Conservation (phyloP, 2,888 invertebrate species). For the Conomelus anceps region DNA sequence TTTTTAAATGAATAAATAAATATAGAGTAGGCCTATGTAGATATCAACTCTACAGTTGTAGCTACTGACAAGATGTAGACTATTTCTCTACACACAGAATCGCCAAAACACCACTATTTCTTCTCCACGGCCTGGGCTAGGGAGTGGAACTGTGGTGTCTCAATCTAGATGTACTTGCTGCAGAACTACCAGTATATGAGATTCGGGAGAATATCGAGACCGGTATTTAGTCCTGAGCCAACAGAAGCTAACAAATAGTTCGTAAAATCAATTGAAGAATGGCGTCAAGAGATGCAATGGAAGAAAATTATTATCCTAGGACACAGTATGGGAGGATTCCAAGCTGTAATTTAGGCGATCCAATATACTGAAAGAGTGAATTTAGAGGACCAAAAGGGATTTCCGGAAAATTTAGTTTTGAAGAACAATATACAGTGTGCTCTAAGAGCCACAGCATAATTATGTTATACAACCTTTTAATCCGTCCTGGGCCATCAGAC, state of each 20-base stretch:
- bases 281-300: conserved; percentile 84
- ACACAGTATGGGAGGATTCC: conserved; percentile 90
- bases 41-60: conserved; percentile 60
- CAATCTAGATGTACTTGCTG: conserved; percentile 77
- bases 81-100: conserved; percentile 56
- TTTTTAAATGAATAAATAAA: too few relatives aligned
- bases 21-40: too few relatives aligned
- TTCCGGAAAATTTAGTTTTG: too few relatives aligned
- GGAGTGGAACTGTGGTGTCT: conserved; percentile 92
- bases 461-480: too few relatives aligned
- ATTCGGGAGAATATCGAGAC: conserved; percentile 91
- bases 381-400: too few relatives aligned
- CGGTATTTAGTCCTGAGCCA: conserved; percentile 72
- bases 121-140: conserved; percentile 90
- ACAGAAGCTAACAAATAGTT: conserved; percentile 78
- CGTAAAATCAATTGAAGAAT: conserved; percentile 88
- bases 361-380: conserved; percentile 75
- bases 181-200: conserved; percentile 82
- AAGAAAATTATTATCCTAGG: conserved; percentile 82
- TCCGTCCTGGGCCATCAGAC: too few relatives aligned
- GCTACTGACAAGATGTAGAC: conserved; percentile 63
- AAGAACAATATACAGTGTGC: too few relatives aligned
- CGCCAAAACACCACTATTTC: conserved; percentile 70
- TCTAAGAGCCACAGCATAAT: too few relatives aligned
- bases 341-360: conserved; percentile 82